A percentile compares a stretch with the other conserved stretches of the same genome.
Evolutionary conservation across 2,113 vertebrate species (phyloP).

Genomic region (Tetrao urogallus): DNA sequence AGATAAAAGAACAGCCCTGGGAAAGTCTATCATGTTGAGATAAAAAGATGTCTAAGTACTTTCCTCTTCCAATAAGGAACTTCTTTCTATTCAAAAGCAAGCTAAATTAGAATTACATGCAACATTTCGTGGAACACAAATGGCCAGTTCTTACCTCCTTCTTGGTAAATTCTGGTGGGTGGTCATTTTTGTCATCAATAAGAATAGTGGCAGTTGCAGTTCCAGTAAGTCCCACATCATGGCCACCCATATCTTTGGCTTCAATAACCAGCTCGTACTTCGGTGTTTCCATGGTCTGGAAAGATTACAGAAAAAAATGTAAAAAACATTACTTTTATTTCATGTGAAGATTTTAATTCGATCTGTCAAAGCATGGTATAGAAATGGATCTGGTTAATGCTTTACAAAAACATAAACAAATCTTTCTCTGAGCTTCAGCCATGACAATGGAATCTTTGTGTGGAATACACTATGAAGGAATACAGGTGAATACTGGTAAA

Average conservation of each 20-base stretch:
- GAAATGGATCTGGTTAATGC: background rate
- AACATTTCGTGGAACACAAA: background rate
- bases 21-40: background rate
- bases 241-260: constrained; percentile 95
- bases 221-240: constrained; percentile 92
- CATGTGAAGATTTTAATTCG: background rate
- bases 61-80: background rate
- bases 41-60: background rate
- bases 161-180: constrained; percentile 95
- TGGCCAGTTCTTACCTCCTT: constrained; percentile 85
- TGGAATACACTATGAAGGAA: background rate
- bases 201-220: constrained; percentile 95
- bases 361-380: background rate
- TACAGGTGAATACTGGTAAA: background rate
- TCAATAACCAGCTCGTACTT: constrained; percentile 95
- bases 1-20: background rate
- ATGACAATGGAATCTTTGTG: background rate
- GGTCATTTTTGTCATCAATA: constrained; percentile 97
- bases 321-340: background rate
- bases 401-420: background rate
- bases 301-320: background rate
- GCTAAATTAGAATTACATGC: background rate
- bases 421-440: background rate
- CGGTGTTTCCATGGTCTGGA: constrained; percentile 91
- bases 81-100: background rate